Conservation (phyloP, 2,888 invertebrate species). For the Oscheius sp. region DNA sequence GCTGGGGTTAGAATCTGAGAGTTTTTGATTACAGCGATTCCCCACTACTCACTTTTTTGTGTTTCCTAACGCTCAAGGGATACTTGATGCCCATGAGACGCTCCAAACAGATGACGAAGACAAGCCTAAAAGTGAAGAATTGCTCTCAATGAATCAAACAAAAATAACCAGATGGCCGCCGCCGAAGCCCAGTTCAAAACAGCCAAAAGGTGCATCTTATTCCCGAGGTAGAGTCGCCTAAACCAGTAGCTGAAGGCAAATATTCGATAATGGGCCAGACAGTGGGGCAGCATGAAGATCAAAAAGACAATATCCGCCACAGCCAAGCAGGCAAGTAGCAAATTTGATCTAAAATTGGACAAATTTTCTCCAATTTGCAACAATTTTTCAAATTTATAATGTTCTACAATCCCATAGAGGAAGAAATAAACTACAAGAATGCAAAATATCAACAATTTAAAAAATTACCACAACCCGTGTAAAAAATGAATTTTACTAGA, state of each 20-base stretch:
- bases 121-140: conserved; percentile 51
- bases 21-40: not conserved
- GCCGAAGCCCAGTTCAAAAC: conserved; percentile 67
- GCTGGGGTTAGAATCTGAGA: conserved; percentile 44
- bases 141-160: conserved; percentile 1
- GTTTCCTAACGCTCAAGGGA: conserved; percentile 56
- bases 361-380: too few relatives aligned
- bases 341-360: conserved; percentile 61
- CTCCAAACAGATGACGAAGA: conserved; percentile 64
- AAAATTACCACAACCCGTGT: too few relatives aligned
- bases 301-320: conserved; percentile 67
- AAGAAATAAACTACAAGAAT: too few relatives aligned
- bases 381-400: too few relatives aligned
- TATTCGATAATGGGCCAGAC: conserved; percentile 63
- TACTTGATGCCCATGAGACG: conserved; percentile 64
- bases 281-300: conserved; percentile 63
- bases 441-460: too few relatives aligned
- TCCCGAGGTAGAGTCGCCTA: conserved; percentile 58
- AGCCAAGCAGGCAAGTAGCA: conserved; percentile 63
- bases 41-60: conserved; percentile 30
- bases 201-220: conserved; percentile 62
- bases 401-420: too few relatives aligned
- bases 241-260: conserved; percentile 60
- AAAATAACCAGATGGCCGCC: conserved; percentile 62
- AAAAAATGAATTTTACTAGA: too few relatives aligned